Percentiles rank a stretch among this genome's conserved stretches.
Evolutionary conservation across 2,797 vertebrate genomes (phyloP).

Genomic region (Gambusia yucatana): DNA sequence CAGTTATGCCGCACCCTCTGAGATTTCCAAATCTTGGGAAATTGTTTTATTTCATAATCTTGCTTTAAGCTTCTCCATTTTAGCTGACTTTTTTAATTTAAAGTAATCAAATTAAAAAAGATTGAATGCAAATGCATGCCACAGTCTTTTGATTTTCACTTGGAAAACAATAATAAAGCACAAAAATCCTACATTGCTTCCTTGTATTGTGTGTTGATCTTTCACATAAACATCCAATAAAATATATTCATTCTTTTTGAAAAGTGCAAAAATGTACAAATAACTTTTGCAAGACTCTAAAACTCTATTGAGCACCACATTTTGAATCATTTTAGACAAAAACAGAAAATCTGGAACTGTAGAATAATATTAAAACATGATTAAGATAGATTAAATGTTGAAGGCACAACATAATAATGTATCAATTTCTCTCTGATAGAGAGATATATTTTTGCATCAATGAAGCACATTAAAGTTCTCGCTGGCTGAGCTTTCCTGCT

Average conservation of each 20-base stretch:
- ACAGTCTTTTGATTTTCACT: background rate
- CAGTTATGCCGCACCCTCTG: background rate
- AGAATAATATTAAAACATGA: background rate
- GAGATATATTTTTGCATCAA: slow-evolving; percentile 30
- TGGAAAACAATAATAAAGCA: background rate
- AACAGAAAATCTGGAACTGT: background rate
- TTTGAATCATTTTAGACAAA: slow-evolving; percentile 6
- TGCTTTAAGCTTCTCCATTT: background rate
- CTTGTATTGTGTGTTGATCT: background rate
- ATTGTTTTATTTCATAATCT: background rate
- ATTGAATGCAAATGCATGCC: background rate
- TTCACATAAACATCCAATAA: background rate
- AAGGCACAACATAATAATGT: slow-evolving; percentile 17
- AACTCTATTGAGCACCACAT: slow-evolving; percentile 15
- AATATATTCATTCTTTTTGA: background rate
- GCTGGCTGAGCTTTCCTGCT: slow-evolving; percentile 34
- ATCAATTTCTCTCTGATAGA: slow-evolving; percentile 11
- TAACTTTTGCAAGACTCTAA: background rate
- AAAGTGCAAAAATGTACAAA: background rate
- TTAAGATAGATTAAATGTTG: background rate
- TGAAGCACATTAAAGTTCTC: slow-evolving; percentile 38
- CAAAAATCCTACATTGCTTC: background rate
- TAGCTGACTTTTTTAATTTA: background rate
- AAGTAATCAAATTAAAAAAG: background rate
- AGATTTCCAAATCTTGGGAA: background rate